phyloP scores from a whole-genome alignment of 2,113 vertebrate genomes.

The Melanerpes aurifrons region DNA sequence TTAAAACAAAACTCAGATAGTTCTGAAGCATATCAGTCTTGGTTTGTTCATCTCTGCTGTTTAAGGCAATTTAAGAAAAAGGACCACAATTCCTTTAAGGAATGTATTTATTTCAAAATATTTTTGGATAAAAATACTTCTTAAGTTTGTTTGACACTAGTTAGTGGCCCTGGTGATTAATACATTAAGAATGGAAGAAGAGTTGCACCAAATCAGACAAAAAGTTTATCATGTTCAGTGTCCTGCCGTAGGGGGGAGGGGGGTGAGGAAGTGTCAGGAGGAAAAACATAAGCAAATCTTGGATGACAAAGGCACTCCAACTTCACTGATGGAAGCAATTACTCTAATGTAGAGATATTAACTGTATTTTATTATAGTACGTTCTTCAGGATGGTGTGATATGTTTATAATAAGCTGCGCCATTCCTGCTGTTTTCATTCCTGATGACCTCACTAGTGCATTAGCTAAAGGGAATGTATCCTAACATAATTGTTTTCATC shows the following conservation, averaged over 20 bases:
- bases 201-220: neutral
- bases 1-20: slow-evolving; percentile 1
- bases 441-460: slow-evolving; percentile 39
- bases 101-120: neutral
- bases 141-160: neutral
- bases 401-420: neutral
- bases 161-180: neutral
- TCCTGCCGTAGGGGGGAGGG: neutral
- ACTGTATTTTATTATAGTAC: neutral
- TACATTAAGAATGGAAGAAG: neutral
- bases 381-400: neutral
- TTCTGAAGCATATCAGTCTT: neutral
- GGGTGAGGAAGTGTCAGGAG: neutral
- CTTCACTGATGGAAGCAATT: neutral
- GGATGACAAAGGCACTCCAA: neutral
- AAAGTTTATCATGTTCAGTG: neutral
- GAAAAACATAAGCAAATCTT: neutral
- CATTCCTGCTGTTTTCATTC: slow-evolving; percentile 12
- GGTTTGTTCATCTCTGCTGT: neutral
- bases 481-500: slow-evolving; percentile 37
- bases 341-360: neutral
- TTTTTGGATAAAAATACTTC: neutral
- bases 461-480: slow-evolving; percentile 38
- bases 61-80: slow-evolving; percentile 4
- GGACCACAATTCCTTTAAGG: neutral